Conservation (phyloP, 2,888 invertebrate genomes). For the Macrosiphum euphorbiae region DNA sequence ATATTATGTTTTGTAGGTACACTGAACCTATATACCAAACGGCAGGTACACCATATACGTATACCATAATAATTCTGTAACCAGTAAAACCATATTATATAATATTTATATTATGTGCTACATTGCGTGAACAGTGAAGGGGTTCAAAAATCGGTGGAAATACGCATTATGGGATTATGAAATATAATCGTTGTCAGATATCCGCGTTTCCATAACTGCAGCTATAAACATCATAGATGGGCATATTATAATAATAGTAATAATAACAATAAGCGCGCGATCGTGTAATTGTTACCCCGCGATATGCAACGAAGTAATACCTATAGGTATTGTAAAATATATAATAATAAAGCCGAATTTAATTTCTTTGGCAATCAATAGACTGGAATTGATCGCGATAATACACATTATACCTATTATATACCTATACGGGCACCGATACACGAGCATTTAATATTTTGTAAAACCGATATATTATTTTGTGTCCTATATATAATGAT, state of each 20-base stretch:
- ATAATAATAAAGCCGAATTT: background rate
- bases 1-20: background rate
- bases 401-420: background rate
- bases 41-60: too few species aligned
- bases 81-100: background rate
- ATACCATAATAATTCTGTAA: background rate
- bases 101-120: background rate
- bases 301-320: background rate
- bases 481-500: background rate
- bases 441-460: background rate
- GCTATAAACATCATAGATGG: background rate
- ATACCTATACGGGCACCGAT: background rate
- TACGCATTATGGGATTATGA: background rate
- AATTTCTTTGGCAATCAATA: background rate
- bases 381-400: background rate
- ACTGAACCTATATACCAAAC: background rate
- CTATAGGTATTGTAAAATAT: background rate
- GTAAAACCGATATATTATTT: background rate
- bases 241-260: background rate
- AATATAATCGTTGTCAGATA: background rate
- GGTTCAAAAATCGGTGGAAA: conserved; percentile 1
- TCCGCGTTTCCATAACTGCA: background rate
- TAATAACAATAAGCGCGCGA: background rate
- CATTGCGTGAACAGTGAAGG: background rate
- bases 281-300: background rate